These are phyloP conservation scores for Mesopsocus fuscifrons DNA, from an alignment of 2,888 invertebrate species.

Conservation along the genomic window DNA sequence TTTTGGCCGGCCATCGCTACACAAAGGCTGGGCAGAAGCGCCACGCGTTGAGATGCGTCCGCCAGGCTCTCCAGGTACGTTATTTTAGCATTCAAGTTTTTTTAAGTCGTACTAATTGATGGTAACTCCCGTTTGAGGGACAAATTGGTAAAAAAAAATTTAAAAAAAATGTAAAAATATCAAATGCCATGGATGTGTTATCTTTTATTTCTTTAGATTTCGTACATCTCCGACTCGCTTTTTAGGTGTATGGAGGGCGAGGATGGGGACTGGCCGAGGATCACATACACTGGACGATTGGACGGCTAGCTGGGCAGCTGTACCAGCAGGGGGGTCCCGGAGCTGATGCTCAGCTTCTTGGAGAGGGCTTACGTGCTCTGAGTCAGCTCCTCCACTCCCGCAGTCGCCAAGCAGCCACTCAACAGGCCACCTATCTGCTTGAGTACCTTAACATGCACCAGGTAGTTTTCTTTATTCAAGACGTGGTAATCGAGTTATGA, in stretches of 20 bases:
- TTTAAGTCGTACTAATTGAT: no score
- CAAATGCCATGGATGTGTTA: no score
- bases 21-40: constrained; percentile 82
- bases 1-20: constrained; percentile 87
- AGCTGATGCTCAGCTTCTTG: constrained; percentile 46
- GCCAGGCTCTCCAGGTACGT: constrained; percentile 69
- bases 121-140: background rate
- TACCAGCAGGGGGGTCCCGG: no score
- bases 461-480: constrained; percentile 40
- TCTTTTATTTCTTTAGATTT: no score
- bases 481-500: no score
- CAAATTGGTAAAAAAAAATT: background rate
- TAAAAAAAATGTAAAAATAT: background rate
- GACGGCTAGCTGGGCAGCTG: constrained; percentile 69
- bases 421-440: constrained; percentile 63
- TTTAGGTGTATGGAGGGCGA: constrained; percentile 48
- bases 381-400: constrained; percentile 52
- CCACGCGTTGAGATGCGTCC: constrained; percentile 82
- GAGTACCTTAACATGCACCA: constrained; percentile 75
- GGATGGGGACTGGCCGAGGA: constrained; percentile 88
- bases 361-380: constrained; percentile 54
- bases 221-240: no score
- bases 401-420: constrained; percentile 47
- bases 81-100: constrained; percentile 8
- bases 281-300: constrained; percentile 89